These are phyloP conservation scores for Laupala kohalensis DNA, from an alignment of 1,140 invertebrate genomes.

Conservation along the genomic window DNA sequence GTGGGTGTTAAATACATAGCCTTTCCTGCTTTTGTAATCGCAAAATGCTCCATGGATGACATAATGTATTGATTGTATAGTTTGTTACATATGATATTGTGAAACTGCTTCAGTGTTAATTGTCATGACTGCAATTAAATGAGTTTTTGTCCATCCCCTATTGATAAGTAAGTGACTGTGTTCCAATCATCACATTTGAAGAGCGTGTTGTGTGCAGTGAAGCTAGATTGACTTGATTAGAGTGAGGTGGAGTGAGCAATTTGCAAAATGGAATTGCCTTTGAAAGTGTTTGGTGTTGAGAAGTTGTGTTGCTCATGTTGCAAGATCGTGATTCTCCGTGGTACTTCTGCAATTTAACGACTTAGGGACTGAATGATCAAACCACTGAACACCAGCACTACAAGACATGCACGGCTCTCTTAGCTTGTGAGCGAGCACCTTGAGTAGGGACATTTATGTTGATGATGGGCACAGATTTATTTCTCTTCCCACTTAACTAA, in stretches of 20 bases:
- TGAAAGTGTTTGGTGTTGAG: not conserved
- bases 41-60: conserved; percentile 4
- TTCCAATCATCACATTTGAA: not conserved
- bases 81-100: conserved; percentile 7
- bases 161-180: not conserved
- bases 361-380: not conserved
- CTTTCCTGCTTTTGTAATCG: conserved; percentile 12
- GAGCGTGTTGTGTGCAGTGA: not conserved
- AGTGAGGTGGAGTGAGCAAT: not conserved
- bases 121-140: not conserved
- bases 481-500: conserved; percentile 13
- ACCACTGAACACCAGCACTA: not conserved
- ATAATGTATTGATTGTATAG: conserved; percentile 5
- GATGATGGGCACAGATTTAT: conserved; percentile 1
- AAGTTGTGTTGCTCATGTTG: not conserved
- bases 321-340: not conserved
- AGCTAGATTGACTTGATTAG: not conserved
- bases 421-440: conserved; percentile 17
- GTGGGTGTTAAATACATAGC: conserved; percentile 11
- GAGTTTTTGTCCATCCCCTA: not conserved
- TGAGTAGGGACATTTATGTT: not conserved
- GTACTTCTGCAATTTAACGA: not conserved
- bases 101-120: conserved; percentile 3
- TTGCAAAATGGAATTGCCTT: not conserved
- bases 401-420: not conserved